Base-by-base conservation (phyloP, 2,113 vertebrate genomes). In the Leptodactylus fuscus region DNA sequence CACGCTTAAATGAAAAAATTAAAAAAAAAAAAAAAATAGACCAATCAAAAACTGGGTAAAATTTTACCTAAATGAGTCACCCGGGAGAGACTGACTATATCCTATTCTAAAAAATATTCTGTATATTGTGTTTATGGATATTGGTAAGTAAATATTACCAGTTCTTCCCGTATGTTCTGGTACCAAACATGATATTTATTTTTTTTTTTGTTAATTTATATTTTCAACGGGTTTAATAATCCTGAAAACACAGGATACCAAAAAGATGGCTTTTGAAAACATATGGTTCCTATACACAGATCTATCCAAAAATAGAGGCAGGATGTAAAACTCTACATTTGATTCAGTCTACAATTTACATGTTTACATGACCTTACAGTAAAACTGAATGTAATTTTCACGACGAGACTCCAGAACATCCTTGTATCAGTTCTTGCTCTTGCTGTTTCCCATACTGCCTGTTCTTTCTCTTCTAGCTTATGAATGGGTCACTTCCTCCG, bases 331-430 rank as follows among this genome's bases (percentile, higher is more conserved):
- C 48, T 29, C 16, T 32, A 3, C 13, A 18, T 51, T 53, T 55
- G 49, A 53, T 53, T 78, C 49, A 3, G 46, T 76, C 24, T 32
- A 73, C 22, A 27, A 9, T 73, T 36, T 36, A 38, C 32, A 76
- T 76, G 48, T 53, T 36, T 78, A 53, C 49, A 53, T 55, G 48
- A 53, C 18, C 49, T 78, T 55, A 22, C 75, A 36, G 48, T 55
- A 78, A 53, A 78, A 73, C 70, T 38, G 48, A n/a, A 53, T 78
- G 75, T 76, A 29, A 76, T 32, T 51, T 51, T 53, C 46, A 32
- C 41, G 18, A 34, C 18, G 65, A 69, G 65, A 69, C 41, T 75
- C 16, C 4, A 27, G 73, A 75, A 51, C 46, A 76, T 76, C 27
- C 74, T 32, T 11, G 74, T 76, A 76, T 51, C 74, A 20, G 15